These are phyloP conservation scores for Cephus cinctus DNA, from an alignment of 1,140 invertebrate genomes.

Conservation along the genomic window DNA sequence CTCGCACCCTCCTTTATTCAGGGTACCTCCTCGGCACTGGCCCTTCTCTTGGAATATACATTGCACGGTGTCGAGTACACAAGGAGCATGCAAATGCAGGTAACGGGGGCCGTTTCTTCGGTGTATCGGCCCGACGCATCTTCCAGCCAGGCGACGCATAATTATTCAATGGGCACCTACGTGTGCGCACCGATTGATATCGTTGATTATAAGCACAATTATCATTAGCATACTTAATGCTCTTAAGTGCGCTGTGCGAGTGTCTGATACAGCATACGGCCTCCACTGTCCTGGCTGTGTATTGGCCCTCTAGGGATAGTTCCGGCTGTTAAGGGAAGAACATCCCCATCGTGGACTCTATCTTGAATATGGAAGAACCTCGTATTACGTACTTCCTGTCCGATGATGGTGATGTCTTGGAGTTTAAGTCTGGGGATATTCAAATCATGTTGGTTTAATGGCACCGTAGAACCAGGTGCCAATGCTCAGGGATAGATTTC, in stretches of 20 bases:
- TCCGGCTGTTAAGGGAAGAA: neutral
- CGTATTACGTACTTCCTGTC: neutral
- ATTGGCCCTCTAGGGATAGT: conserved; percentile 13
- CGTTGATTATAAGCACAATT: conserved; percentile 47
- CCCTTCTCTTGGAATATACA: neutral
- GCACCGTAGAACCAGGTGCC: no score
- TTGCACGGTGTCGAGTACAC: conserved; percentile 7
- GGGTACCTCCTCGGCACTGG: conserved; percentile 2
- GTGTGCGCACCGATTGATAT: conserved; percentile 45
- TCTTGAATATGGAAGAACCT: neutral
- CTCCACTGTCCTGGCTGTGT: no score
- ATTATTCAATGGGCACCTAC: conserved; percentile 47
- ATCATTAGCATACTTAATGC: conserved; percentile 46
- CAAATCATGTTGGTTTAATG: no score
- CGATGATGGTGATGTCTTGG: no score
- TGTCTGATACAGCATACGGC: no score
- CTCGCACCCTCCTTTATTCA: conserved; percentile 12
- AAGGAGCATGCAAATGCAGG: conserved; percentile 11
- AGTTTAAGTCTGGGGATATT: no score
- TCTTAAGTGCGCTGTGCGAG: conserved; percentile 33
- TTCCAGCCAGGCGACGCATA: conserved; percentile 39
- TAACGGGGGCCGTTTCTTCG: conserved; percentile 25
- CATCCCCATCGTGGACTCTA: neutral
- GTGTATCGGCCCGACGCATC: conserved; percentile 40
- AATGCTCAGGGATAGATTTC: no score